These are phyloP conservation scores for Allochrocebus solatus DNA, from an alignment of 2,797 vertebrate species.

Conservation along the genomic window DNA sequence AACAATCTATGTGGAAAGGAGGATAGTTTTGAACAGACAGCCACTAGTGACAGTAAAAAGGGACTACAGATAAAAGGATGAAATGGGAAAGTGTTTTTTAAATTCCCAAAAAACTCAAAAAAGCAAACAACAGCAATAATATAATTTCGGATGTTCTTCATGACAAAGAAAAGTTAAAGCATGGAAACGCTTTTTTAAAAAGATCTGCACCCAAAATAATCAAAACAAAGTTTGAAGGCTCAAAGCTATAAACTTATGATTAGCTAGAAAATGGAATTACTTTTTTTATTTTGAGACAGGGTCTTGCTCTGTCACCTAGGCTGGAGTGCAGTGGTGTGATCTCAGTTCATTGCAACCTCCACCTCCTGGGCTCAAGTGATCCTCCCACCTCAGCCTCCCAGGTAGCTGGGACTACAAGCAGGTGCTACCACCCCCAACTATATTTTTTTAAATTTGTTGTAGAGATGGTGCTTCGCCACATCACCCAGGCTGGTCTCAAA, in stretches of 20 bases:
- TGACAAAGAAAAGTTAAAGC: not conserved
- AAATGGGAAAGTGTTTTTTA: not conserved
- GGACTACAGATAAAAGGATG: not conserved
- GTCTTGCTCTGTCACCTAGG: no score
- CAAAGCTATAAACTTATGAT: not conserved
- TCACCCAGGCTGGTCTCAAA: no score
- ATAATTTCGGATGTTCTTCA: not conserved
- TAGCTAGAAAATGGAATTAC: conserved; percentile 6
- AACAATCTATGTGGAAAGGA: not conserved
- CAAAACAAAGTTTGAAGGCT: not conserved
- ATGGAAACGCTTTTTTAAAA: not conserved
- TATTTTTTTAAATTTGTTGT: no score
- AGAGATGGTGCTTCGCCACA: no score
- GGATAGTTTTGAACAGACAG: not conserved
- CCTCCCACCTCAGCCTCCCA: no score
- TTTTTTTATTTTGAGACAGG: not conserved
- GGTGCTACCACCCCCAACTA: no score
- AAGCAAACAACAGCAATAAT: not conserved
- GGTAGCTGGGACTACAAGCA: no score
- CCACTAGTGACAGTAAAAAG: not conserved
- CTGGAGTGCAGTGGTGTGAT: no score
- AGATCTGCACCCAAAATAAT: not conserved
- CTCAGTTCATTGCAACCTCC: no score
- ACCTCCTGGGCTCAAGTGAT: no score
- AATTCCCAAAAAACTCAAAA: not conserved